Conservation (phyloP, 2,113 vertebrate species). For the Canis aureus region DNA sequence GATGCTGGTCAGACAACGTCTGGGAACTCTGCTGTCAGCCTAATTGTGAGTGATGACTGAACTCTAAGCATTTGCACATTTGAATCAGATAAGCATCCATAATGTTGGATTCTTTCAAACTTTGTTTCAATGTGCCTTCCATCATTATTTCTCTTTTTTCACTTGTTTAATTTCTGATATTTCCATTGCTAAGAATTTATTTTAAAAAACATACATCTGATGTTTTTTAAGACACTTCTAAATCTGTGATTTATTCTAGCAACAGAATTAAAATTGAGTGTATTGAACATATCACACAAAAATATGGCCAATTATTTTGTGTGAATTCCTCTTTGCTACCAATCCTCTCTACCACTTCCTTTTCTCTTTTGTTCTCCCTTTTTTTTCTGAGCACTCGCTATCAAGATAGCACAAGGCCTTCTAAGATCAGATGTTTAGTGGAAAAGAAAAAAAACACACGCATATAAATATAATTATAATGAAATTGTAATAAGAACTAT, state of each 20-base stretch:
- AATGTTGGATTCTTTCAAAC: slow-evolving; percentile 31
- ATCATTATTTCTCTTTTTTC: slow-evolving; percentile 2
- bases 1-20: slow-evolving; percentile 37
- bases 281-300: not conserved
- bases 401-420: not conserved
- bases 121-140: slow-evolving; percentile 29
- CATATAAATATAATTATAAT: not conserved
- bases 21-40: slow-evolving; percentile 46
- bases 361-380: not conserved
- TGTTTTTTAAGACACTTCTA: not conserved
- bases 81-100: slow-evolving; percentile 58
- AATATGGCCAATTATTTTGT: not conserved
- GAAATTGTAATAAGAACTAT: not conserved
- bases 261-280: not conserved
- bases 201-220: not conserved
- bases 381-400: not conserved
- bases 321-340: not conserved
- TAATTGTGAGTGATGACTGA: slow-evolving; percentile 54
- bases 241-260: not conserved
- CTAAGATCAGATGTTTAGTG: not conserved
- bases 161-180: slow-evolving; percentile 28
- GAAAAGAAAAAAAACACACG: not conserved
- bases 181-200: slow-evolving; percentile 28
- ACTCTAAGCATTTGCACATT: slow-evolving; percentile 13
- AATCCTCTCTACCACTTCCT: not conserved